Base-by-base conservation (phyloP, 2,113 vertebrate genomes). In the Lates calcarifer region DNA sequence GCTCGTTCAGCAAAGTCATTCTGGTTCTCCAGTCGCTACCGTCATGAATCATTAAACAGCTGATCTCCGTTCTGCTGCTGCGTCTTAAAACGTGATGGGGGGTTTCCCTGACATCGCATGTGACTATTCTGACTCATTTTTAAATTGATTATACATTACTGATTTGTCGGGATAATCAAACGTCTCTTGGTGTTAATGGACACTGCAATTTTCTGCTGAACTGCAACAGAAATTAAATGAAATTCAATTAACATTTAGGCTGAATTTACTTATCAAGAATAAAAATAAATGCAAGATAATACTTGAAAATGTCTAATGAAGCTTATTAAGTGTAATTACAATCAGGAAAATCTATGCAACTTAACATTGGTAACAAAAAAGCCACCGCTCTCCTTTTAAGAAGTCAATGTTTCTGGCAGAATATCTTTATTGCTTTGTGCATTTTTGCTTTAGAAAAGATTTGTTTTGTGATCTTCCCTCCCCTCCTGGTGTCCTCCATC, bases 31-130 rank as follows among this genome's bases (percentile, higher is more conserved):
- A 74, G 77, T 73, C 77, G 31, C 65, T 41, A 9, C 37, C 0
- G n/a, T 67, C 85, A 78, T 39, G 80, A 87, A 70, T 90, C 79
- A 82, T 90, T 76, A 71, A 74, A 51, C 70, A 33, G 62, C 58
- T 28, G 11, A 84, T 86, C 69, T 69, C 24, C 31, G 51, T 13
- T 39, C 68, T 53, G 43, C 67, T 26, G 63, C 75, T 53, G 49
- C 43, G 18, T 55, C 53, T 15, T 15, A 3, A 65, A 61, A 69
- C 56, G 26, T 51, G 39, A 37, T 18, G 0, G 29, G 29, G 66
- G 73, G 53, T 67, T 73, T 63, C 77, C 72, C 77, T 63, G 37
- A 51, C 62, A 37, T 72, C 31, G 56, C 20, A 10, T 15, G n/a
- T 4, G 6, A 49, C n/a, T n/a, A 20, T 49, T 49, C 24, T 20